phyloP scores from a whole-genome alignment of 2,888 invertebrate genomes.

The Apocheima hispidaria region DNA sequence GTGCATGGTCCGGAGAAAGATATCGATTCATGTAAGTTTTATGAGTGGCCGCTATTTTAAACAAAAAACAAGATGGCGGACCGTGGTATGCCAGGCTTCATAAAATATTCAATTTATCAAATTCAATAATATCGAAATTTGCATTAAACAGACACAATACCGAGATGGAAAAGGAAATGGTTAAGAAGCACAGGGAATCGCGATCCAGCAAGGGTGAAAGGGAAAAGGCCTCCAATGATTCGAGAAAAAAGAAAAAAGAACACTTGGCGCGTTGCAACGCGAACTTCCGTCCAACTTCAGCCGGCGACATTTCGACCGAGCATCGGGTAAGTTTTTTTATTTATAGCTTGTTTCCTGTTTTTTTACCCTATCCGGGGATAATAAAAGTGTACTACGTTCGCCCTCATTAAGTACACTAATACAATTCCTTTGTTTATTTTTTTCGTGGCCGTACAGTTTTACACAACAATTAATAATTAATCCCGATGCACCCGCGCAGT shows the following conservation, averaged over 20 bases:
- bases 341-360: conserved; percentile 26
- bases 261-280: conserved; percentile 76
- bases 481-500: no score
- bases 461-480: no score
- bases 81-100: no score
- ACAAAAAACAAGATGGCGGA: no score
- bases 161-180: conserved; percentile 93
- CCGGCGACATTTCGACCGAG: conserved; percentile 32
- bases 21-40: no score
- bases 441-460: no score
- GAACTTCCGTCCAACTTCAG: conserved; percentile 61
- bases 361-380: no score
- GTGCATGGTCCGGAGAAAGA: no score
- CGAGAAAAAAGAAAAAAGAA: conserved; percentile 77
- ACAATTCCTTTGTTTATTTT: no score
- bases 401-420: no score
- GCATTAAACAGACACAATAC: conserved; percentile 88
- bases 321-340: conserved; percentile 37
- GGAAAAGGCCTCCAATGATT: conserved; percentile 58
- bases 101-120: neutral
- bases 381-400: no score
- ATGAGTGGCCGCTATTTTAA: no score
- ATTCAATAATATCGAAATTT: conserved; percentile 2
- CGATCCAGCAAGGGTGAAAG: conserved; percentile 74
- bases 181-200: conserved; percentile 89